Conservation (phyloP, 2,797 vertebrate species). For the Sebastes ruberrimus region DNA sequence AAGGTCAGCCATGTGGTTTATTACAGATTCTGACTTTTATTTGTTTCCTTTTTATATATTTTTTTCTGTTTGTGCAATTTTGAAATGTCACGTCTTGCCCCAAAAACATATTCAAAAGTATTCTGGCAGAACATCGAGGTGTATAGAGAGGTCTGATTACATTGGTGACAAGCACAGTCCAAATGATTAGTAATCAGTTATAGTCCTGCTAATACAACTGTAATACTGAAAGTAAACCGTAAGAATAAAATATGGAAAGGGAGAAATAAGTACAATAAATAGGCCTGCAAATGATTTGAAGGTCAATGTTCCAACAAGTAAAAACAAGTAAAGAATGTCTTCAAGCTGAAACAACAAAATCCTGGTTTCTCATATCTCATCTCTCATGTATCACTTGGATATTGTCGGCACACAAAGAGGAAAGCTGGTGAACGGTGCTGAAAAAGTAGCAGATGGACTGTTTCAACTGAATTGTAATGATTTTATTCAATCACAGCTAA, state of each 20-base stretch:
- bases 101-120: neutral
- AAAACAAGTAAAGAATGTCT: neutral
- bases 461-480: neutral
- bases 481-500: neutral
- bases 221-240: neutral
- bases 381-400: neutral
- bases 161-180: neutral
- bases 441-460: neutral
- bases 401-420: neutral
- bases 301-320: neutral
- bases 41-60: neutral
- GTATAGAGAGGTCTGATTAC: neutral
- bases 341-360: neutral
- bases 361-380: neutral
- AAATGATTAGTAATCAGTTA: neutral
- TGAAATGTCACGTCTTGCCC: neutral
- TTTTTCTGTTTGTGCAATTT: neutral
- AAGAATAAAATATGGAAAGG: neutral
- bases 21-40: neutral
- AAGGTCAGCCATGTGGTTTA: constrained; percentile 83
- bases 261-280: neutral
- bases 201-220: neutral
- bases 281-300: neutral
- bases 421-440: neutral
- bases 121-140: neutral